These are phyloP conservation scores for Pempheris klunzingeri DNA, from an alignment of 2,797 vertebrate species.

Conservation along the genomic window DNA sequence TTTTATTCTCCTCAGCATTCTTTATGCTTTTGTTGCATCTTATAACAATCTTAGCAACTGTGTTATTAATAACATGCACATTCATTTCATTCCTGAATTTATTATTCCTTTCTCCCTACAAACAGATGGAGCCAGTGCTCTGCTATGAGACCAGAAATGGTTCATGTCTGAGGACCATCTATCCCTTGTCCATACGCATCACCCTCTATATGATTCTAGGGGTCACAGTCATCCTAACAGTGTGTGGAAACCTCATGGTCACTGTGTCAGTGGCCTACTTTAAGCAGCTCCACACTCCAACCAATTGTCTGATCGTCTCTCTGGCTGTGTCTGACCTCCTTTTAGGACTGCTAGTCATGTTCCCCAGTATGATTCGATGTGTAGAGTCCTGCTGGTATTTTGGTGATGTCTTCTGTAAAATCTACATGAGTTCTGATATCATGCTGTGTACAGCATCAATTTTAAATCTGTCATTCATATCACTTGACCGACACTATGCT, in stretches of 20 bases:
- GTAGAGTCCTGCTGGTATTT: constrained; percentile 61
- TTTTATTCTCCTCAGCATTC: too few species aligned
- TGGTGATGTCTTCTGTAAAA: constrained; percentile 47
- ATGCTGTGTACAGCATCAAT: constrained; percentile 53
- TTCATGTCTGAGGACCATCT: constrained; percentile 47
- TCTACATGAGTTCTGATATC: constrained; percentile 47
- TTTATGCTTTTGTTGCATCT: too few species aligned
- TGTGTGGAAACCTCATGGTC: constrained; percentile 56
- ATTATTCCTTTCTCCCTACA: not conserved
- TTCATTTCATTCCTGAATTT: not conserved
- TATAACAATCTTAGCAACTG: not conserved
- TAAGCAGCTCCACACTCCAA: constrained; percentile 62
- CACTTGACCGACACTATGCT: constrained; percentile 56
- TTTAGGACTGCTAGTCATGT: constrained; percentile 49
- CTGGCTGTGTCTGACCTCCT: constrained; percentile 49
- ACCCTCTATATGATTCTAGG: constrained; percentile 45
- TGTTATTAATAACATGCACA: not conserved
- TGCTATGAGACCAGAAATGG: constrained; percentile 47
- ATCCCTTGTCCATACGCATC: constrained; percentile 26
- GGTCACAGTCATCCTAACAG: constrained; percentile 32
- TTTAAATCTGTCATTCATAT: constrained; percentile 54
- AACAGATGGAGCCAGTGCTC: constrained; percentile 46
- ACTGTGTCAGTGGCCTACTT: constrained; percentile 44
- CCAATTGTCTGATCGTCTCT: constrained; percentile 55
- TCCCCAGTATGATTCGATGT: constrained; percentile 38